Base-by-base conservation (phyloP, 2,888 invertebrate species). In the Harpalus rubripes region DNA sequence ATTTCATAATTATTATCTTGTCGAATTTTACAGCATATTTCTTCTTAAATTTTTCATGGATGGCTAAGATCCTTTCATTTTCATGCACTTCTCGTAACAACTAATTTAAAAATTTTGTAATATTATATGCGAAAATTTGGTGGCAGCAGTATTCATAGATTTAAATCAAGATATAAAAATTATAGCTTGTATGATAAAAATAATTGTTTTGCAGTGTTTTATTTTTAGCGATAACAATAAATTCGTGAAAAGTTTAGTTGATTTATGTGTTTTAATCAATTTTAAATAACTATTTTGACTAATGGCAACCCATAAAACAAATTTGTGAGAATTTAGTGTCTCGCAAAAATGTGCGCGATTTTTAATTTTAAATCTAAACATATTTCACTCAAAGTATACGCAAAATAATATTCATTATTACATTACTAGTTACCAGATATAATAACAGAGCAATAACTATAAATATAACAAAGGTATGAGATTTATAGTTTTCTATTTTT, bases 261-360 rank as follows among this genome's bases (percentile, higher is more conserved):
- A 74, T 74, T 74, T 74, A 44, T 74, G 44, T 15, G 16, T 74
- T 74, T 74, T 74, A 44, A 74, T 74, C 72, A 74, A 74, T 74
- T 41, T 74, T 74, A 44, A 16, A 74, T 74, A 74, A 74, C 72
- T 8, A 74, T 74, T 74, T 44, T 74, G 72, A 74, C 15, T 74
- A 74, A 74, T 74, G 72, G 72, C 41, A 22, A 18, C 72, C 16
- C 18, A 16, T 74, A 74, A 74, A 74, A 74, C 72, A 44, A 32
- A 74, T 41, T 41, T 68, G 22, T 63, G 63, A 63, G 22, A 22
- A 63, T 63, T 63, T 63, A 63, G 18, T 63, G 22, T 63, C 26
- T 63, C 63, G 26, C 7, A 26, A 63, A 52, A 52, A 52, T 52
- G 44, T 52, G 44, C 10, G 12, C 44, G 44, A 52, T 52, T 52